Evolutionary conservation across 2,888 invertebrate genomes (phyloP).

Genomic region (Caenorhabditis macrosperma): DNA sequence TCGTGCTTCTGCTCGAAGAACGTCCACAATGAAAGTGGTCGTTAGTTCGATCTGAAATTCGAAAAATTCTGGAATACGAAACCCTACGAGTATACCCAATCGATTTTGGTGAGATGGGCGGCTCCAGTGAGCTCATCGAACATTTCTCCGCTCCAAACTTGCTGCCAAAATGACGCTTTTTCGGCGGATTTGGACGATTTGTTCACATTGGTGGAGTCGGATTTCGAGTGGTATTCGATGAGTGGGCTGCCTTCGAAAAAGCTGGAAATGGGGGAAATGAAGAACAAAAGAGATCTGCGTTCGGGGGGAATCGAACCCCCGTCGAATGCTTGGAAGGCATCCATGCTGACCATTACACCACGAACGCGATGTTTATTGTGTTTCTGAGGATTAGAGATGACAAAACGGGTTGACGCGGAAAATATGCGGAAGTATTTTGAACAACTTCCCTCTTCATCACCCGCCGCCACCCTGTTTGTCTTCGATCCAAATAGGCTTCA

Average conservation of each 20-base stretch:
- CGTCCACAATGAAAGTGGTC: slow-evolving; percentile 60
- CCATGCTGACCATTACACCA: slow-evolving; percentile 76
- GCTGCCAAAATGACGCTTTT: slow-evolving; percentile 34
- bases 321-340: slow-evolving; percentile 76
- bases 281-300: slow-evolving; percentile 59
- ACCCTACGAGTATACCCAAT: too few species aligned
- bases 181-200: neutral
- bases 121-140: slow-evolving; percentile 53
- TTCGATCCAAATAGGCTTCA: too few species aligned
- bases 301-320: slow-evolving; percentile 74
- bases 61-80: neutral
- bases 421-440: neutral
- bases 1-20: slow-evolving; percentile 59
- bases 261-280: too few species aligned
- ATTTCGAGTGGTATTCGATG: slow-evolving; percentile 46
- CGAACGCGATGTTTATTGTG: slow-evolving; percentile 57
- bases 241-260: slow-evolving; percentile 39
- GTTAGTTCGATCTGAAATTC: slow-evolving; percentile 62
- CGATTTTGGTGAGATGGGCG: slow-evolving; percentile 47
- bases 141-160: slow-evolving; percentile 57
- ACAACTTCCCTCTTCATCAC: neutral
- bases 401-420: neutral
- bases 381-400: neutral
- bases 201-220: neutral
- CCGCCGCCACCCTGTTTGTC: neutral